A percentile compares a stretch with the other conserved stretches of the same genome.
Conservation (phyloP, 2,888 invertebrate genomes). For the Epicampocera succincta region DNA sequence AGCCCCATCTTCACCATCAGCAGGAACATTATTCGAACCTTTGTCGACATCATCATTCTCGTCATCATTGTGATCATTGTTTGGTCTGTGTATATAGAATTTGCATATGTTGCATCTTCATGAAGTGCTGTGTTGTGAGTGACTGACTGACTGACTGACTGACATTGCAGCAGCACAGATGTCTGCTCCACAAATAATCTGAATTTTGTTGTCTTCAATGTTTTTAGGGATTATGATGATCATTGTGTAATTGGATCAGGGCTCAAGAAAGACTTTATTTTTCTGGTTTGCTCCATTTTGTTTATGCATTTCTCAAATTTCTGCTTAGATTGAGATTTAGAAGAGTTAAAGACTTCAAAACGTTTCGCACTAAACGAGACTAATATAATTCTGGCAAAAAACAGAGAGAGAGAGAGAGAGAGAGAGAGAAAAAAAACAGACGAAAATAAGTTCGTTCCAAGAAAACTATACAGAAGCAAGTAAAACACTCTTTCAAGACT, state of each 20-base stretch:
- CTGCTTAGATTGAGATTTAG: constrained; percentile 37
- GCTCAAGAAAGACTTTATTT: constrained; percentile 45
- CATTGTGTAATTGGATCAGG: constrained; percentile 65
- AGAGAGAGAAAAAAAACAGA: no score
- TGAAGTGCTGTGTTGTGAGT: constrained; percentile 21
- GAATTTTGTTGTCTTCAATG: constrained; percentile 38
- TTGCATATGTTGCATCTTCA: constrained; percentile 10
- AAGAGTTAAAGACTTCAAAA: constrained; percentile 19
- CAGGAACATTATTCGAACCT: constrained; percentile 25
- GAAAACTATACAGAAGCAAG: no score
- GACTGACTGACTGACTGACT: constrained; percentile 51
- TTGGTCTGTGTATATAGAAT: constrained; percentile 15
- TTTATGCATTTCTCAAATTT: constrained; percentile 51
- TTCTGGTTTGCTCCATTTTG: constrained; percentile 35
- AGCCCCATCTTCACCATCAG: constrained; percentile 37
- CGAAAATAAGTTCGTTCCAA: no score
- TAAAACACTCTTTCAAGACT: no score
- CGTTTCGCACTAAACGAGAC: constrained; percentile 4
- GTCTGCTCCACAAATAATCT: constrained; percentile 58
- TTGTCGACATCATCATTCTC: constrained; percentile 44
- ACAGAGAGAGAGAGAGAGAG: no score
- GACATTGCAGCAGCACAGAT: constrained; percentile 65
- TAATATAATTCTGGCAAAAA: not conserved
- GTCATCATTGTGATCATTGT: not conserved
- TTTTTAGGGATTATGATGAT: constrained; percentile 43